Conservation (phyloP, 2,888 invertebrate genomes). For the Opisthograptis luteolata region DNA sequence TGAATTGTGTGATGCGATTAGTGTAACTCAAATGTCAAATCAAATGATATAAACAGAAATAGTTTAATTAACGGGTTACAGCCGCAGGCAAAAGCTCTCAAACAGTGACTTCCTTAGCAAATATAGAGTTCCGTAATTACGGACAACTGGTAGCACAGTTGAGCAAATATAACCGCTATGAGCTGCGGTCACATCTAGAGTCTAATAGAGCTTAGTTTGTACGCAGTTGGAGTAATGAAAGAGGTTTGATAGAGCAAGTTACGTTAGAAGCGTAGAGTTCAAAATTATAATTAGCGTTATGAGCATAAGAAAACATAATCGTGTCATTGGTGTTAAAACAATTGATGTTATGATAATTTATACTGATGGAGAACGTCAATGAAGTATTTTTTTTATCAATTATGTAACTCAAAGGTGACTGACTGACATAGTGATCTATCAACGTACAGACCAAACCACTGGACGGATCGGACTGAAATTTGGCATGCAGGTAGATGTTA, state of each 20-base stretch:
- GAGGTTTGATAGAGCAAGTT: slow-evolving; percentile 16
- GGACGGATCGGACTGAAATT: no score
- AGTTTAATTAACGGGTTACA: no score
- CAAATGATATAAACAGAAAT: no score
- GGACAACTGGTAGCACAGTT: slow-evolving; percentile 55
- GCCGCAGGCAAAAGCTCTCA: slow-evolving; percentile 34
- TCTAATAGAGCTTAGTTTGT: slow-evolving; percentile 26
- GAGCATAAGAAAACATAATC: not conserved
- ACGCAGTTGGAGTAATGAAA: slow-evolving; percentile 24
- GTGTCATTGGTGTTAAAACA: not conserved
- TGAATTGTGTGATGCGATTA: no score
- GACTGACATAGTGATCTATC: no score
- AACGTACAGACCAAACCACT: no score
- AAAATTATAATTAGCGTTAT: not conserved
- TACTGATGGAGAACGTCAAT: no score
- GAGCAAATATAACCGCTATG: slow-evolving; percentile 59
- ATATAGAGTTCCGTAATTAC: slow-evolving; percentile 61
- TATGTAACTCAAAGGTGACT: no score
- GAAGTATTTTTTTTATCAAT: no score
- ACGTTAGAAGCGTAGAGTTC: slow-evolving; percentile 8
- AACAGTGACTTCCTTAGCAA: slow-evolving; percentile 50
- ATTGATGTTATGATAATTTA: no score
- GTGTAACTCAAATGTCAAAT: no score
- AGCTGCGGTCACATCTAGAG: slow-evolving; percentile 55
- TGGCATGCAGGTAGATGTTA: no score